phyloP scores from a whole-genome alignment of 2,888 invertebrate genomes.

The Cremastobaeus sp. region DNA sequence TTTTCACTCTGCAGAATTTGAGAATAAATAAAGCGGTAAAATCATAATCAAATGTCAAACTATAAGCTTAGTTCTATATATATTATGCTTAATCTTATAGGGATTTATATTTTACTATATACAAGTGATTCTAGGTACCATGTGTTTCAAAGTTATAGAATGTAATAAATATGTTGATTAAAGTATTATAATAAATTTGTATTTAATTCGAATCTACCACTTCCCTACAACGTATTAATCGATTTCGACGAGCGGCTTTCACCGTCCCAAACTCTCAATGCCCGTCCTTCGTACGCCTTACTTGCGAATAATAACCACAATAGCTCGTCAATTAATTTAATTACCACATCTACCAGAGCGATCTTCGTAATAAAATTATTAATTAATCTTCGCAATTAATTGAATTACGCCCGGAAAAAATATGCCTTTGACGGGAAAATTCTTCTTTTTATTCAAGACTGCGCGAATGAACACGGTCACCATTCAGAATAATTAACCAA shows the following conservation, averaged over 20 bases:
- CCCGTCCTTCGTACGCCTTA: slow-evolving; percentile 32
- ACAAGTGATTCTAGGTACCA: no score
- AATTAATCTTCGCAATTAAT: slow-evolving; percentile 44
- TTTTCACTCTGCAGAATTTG: no score
- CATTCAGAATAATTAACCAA: slow-evolving; percentile 9
- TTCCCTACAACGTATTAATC: slow-evolving; percentile 47
- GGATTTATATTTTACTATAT: no score
- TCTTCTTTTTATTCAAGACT: no score
- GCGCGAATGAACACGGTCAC: background rate
- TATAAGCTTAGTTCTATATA: no score
- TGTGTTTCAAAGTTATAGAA: no score
- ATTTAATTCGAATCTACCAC: no score
- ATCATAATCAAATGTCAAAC: no score
- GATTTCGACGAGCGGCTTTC: slow-evolving; percentile 42
- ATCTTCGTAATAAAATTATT: slow-evolving; percentile 41
- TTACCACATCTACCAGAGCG: slow-evolving; percentile 28
- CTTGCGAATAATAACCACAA: slow-evolving; percentile 34
- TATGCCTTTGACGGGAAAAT: background rate
- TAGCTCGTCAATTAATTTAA: slow-evolving; percentile 52
- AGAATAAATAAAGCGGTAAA: no score
- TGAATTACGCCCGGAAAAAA: slow-evolving; percentile 28
- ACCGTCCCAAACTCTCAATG: slow-evolving; percentile 31
- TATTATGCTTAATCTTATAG: no score
- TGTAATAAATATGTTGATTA: no score
- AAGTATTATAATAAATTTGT: no score